phyloP scores from a whole-genome alignment of 2,888 invertebrate species.

The Drosophila fulvimacula region DNA sequence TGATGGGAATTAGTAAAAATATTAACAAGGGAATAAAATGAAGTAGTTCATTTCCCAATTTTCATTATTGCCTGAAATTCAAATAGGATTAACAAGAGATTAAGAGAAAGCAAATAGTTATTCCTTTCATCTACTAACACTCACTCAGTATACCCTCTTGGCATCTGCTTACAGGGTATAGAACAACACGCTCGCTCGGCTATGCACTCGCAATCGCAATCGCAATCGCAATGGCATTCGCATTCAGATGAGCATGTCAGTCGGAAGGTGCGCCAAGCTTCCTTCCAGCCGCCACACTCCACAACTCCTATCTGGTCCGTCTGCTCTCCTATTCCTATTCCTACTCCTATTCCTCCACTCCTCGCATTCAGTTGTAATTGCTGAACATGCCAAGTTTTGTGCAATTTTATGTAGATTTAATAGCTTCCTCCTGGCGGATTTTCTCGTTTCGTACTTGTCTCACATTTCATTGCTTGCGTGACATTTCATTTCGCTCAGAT shows the following conservation, averaged over 20 bases:
- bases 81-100: too few relatives aligned
- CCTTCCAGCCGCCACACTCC: neutral
- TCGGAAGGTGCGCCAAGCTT: constrained; percentile 61
- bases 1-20: too few relatives aligned
- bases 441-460: constrained; percentile 53
- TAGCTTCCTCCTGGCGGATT: constrained; percentile 63
- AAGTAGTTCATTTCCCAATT: too few relatives aligned
- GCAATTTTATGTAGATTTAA: constrained; percentile 80
- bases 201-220: constrained; percentile 25
- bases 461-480: constrained; percentile 76
- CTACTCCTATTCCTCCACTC: neutral
- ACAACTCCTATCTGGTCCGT: too few relatives aligned
- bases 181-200: constrained; percentile 4
- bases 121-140: neutral
- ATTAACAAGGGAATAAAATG: too few relatives aligned
- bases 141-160: neutral
- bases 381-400: constrained; percentile 78
- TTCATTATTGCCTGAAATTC: too few relatives aligned
- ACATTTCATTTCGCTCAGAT: constrained; percentile 69
- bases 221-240: constrained; percentile 41
- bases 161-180: neutral
- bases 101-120: neutral
- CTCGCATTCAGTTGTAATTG: constrained; percentile 71
- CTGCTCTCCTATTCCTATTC: neutral
- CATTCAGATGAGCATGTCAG: constrained; percentile 80